Base-by-base conservation (phyloP, 2,888 invertebrate genomes). In the Anaspis maculata region DNA sequence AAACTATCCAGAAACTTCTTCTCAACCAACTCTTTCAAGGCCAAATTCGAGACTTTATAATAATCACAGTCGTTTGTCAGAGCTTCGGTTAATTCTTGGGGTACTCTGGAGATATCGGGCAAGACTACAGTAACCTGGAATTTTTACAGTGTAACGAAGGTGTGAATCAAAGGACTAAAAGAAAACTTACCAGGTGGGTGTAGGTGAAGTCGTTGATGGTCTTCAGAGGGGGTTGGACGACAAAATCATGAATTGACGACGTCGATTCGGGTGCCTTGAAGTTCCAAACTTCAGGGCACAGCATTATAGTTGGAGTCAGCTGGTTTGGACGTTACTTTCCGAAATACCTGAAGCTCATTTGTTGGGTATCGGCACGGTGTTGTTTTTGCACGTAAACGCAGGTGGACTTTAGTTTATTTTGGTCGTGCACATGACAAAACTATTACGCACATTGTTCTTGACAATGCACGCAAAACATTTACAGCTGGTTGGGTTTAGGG, bases 211-310 rank as follows among this genome's bases (percentile, higher is more conserved):
- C 55, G 13, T 53, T 51, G 30, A 73, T 56, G 24, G 53, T 46
- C 24, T 54, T 52, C 13, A 59, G 46, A 15, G 61, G 45, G 37
- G 39, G 37, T 26, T 52, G 46, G 36, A 49, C 35, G 33, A 16
- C 13, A 5, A 16, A 22, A 21, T 48, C 41, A 41, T 62, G 52
- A 41, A 57, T 43, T 37, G 58, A 56, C 40, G 65, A 61, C 36
- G 51, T 50, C 39, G 67, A 62, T 47, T 61, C 51, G 16, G 69
- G 69, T 46, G 69, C 63, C 44, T 64, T 54, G 51, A 74, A 72
- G 45, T 68, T 59, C 68, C 68, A 73, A 41, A 72, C 67, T 62
- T 74, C 71, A 40, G 75, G 76, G 57, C 69, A 67, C 54, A 74
- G 65, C 76, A 76, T 76, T 59, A 51, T 56, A 54, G 42, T 50